Conservation (phyloP, 2,113 vertebrate species). For the Melanerpes formicivorus region DNA sequence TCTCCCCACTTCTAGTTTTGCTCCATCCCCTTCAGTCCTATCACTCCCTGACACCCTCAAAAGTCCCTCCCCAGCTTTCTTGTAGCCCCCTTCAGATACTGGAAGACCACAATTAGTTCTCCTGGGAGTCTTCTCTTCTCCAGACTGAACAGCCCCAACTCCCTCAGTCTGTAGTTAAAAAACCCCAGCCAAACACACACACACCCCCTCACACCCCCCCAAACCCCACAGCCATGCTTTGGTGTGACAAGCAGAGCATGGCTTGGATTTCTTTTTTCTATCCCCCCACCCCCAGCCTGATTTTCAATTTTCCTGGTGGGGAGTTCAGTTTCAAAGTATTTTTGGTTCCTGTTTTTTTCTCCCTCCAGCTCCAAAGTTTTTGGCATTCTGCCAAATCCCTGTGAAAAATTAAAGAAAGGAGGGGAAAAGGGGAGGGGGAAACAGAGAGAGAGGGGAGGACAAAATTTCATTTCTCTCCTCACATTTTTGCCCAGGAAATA, state of each 20-base stretch:
- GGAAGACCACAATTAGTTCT: no score
- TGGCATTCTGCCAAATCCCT: conserved; percentile 34
- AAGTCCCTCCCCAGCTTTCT: no score
- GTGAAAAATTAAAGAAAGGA: conserved; percentile 37
- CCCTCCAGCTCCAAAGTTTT: neutral
- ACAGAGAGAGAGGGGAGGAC: neutral
- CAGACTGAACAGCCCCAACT: no score
- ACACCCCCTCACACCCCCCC: no score
- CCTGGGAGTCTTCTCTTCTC: no score
- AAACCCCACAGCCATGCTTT: no score
- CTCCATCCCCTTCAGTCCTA: no score
- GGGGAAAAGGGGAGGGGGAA: neutral
- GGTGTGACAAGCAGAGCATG: neutral
- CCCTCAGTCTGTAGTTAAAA: no score
- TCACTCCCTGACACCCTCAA: no score
- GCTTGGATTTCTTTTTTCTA: neutral
- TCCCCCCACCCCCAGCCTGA: neutral
- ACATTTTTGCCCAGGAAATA: conserved; percentile 50
- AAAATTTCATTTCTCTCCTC: conserved; percentile 46
- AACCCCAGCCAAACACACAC: no score
- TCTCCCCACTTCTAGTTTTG: no score
- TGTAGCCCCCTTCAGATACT: no score
- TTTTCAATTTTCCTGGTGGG: conserved; percentile 17
- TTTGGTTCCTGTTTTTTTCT: neutral
- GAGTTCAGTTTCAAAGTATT: conserved; percentile 38